phyloP scores from a whole-genome alignment of 2,888 invertebrate species.

The Eupeodes luniger region DNA sequence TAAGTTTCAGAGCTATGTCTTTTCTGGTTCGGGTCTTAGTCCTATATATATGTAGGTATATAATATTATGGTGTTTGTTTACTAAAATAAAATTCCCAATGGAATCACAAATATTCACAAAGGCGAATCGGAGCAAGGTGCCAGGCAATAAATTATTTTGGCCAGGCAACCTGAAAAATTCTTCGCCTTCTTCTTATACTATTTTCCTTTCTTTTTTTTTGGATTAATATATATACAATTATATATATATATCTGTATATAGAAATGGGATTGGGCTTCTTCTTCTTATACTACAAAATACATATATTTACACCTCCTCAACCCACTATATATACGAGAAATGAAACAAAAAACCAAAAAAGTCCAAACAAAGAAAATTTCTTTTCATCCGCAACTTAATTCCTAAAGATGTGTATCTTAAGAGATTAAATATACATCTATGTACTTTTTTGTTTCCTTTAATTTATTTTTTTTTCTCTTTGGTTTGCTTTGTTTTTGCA shows the following conservation, averaged over 20 bases:
- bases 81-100: conserved; percentile 75
- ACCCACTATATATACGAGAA: neutral
- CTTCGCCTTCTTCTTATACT: conserved; percentile 43
- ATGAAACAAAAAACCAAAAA: conserved; percentile 37
- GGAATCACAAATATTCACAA: conserved; percentile 76
- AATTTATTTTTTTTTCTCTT: conserved; percentile 16
- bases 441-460: conserved; percentile 33
- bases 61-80: conserved; percentile 56
- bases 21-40: neutral
- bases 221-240: conserved; percentile 50
- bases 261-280: conserved; percentile 39
- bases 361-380: conserved; percentile 49
- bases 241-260: neutral
- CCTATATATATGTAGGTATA: too few relatives aligned
- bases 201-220: conserved; percentile 6
- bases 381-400: conserved; percentile 45
- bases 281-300: neutral
- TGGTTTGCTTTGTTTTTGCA: conserved; percentile 24
- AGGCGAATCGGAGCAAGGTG: conserved; percentile 77
- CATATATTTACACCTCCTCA: too few relatives aligned
- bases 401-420: conserved; percentile 63
- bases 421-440: conserved; percentile 50
- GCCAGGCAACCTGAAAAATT: conserved; percentile 75
- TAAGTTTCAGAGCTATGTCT: neutral
- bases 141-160: conserved; percentile 77